phyloP scores from a whole-genome alignment of 2,113 vertebrate species.

The Mirounga angustirostris region DNA sequence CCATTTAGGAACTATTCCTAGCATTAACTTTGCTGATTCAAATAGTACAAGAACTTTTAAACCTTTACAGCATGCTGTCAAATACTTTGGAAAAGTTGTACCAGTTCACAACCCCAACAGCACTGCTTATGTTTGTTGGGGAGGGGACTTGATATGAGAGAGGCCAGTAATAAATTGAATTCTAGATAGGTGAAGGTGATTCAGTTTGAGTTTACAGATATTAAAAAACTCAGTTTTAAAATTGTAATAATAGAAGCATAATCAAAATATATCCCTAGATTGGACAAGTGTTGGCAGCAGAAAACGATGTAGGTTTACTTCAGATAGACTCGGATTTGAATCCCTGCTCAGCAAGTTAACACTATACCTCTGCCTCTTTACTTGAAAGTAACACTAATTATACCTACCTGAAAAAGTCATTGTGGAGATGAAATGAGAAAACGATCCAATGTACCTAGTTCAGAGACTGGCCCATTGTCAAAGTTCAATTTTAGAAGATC shows the following conservation, averaged over 20 bases:
- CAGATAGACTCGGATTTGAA: not conserved
- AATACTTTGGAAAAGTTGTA: not conserved
- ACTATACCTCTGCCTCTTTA: not conserved
- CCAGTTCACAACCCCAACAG: not conserved
- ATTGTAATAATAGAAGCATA: not conserved
- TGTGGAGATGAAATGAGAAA: not conserved
- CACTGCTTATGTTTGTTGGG: not conserved
- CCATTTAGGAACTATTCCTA: not conserved
- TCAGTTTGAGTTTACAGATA: not conserved
- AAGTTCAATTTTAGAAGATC: not conserved
- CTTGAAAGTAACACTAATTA: not conserved
- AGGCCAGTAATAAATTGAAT: not conserved
- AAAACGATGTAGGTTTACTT: not conserved
- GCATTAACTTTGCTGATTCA: not conserved
- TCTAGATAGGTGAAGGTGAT: not conserved
- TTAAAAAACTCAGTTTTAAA: not conserved
- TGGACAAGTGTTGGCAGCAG: not conserved
- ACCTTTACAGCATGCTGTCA: not conserved
- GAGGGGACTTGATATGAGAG: not conserved
- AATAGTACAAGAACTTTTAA: not conserved
- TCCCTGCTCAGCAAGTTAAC: not conserved
- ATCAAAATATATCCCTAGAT: not conserved
- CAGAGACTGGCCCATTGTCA: not conserved
- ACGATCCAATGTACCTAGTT: too few species aligned
- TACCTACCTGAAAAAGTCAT: not conserved